Evolutionary conservation across 2,113 vertebrate genomes (phyloP).

Genomic region (Misgurnus mizolepis): DNA sequence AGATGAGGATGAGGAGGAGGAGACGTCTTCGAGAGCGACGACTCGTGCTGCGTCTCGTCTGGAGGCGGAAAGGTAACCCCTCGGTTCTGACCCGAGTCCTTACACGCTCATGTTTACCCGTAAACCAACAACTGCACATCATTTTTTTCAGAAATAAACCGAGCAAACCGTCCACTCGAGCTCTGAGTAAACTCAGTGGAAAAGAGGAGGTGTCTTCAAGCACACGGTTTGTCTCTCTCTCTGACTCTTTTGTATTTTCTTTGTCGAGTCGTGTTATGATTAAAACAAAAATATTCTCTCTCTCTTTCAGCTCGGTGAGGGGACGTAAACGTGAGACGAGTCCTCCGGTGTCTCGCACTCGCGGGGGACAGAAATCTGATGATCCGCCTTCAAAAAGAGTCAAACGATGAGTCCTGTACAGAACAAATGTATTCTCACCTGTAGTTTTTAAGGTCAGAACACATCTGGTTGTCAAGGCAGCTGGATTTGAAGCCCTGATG

Average conservation of each 20-base stretch:
- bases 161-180: conserved; percentile 75
- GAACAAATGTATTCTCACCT: not conserved
- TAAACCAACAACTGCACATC: not conserved
- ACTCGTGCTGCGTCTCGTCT: conserved; percentile 84
- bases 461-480: not conserved
- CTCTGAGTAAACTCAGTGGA: conserved; percentile 70
- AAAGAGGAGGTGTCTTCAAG: conserved; percentile 50
- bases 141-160: conserved; percentile 71
- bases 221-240: conserved; percentile 49
- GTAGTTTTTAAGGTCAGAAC: not conserved
- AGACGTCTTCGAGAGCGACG: conserved; percentile 77
- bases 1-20: conserved; percentile 62
- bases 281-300: conserved; percentile 10
- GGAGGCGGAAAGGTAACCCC: conserved; percentile 85
- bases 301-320: conserved; percentile 71
- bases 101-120: not conserved
- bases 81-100: not conserved
- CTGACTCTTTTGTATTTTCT: not conserved
- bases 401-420: conserved; percentile 77
- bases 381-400: conserved; percentile 81
- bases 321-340: conserved; percentile 84
- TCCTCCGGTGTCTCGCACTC: conserved; percentile 79
- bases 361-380: conserved; percentile 83
- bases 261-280: conserved; percentile 13
- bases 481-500: not conserved